phyloP scores from a whole-genome alignment of 2,113 vertebrate genomes.

The Serilophus lunatus region DNA sequence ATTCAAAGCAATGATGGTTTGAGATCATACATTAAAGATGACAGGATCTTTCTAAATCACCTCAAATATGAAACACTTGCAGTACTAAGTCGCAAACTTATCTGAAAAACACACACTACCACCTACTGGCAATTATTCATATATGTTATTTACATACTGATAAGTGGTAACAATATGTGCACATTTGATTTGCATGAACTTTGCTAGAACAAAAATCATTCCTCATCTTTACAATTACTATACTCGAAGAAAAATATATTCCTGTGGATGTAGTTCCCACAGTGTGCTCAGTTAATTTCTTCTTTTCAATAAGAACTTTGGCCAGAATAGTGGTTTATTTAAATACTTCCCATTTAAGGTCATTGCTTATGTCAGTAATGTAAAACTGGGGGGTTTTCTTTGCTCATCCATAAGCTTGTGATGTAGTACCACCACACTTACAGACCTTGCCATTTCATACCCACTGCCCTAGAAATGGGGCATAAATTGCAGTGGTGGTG shows the following conservation, averaged over 20 bases:
- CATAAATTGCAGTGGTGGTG: neutral
- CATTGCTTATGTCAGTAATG: neutral
- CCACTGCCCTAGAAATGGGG: neutral
- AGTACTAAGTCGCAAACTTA: neutral
- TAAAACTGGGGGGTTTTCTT: fast-evolving
- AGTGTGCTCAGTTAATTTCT: neutral
- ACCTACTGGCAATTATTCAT: constrained; percentile 64
- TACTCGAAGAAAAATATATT: neutral
- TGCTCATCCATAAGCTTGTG: neutral
- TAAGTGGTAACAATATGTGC: neutral
- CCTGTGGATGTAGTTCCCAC: neutral
- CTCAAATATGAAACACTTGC: constrained; percentile 13
- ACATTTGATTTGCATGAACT: neutral
- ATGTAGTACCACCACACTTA: neutral
- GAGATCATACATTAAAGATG: constrained; percentile 48
- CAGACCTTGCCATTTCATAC: neutral
- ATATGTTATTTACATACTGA: constrained; percentile 36
- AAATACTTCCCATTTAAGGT: neutral
- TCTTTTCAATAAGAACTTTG: neutral
- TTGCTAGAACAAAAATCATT: neutral
- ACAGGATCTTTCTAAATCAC: constrained; percentile 31
- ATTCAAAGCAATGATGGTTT: constrained; percentile 37
- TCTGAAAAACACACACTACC: constrained; percentile 56
- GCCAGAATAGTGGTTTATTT: neutral
- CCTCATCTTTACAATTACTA: neutral